phyloP scores from a whole-genome alignment of 1,140 invertebrate genomes.

The Zaprionus ghesquierei region DNA sequence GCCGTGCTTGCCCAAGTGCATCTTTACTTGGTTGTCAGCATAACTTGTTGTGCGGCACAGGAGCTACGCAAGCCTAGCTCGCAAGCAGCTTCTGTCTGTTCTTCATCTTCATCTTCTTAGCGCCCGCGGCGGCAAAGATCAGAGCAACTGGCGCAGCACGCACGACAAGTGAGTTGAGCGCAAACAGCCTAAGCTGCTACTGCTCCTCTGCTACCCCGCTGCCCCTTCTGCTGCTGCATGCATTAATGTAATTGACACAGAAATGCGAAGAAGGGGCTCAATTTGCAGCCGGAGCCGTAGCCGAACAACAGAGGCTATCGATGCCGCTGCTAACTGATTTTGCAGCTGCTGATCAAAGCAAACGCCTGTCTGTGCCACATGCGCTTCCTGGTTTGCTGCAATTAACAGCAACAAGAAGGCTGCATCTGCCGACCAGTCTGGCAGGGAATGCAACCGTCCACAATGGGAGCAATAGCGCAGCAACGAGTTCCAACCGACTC shows the following conservation, averaged over 20 bases:
- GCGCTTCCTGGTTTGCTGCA: conserved; percentile 72
- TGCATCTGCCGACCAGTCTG: conserved; percentile 53
- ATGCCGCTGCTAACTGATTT: conserved; percentile 62
- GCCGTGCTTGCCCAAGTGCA: conserved; percentile 24
- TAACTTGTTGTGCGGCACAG: conserved; percentile 25
- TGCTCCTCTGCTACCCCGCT: conserved; percentile 30
- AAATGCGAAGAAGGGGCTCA: conserved; percentile 61
- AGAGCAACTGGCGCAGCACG: conserved; percentile 35
- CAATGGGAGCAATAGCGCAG: too few species aligned
- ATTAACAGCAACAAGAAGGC: conserved; percentile 68
- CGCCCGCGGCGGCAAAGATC: conserved; percentile 52
- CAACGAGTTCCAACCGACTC: not conserved
- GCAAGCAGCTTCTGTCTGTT: not conserved
- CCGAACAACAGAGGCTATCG: conserved; percentile 14
- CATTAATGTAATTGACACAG: conserved; percentile 81
- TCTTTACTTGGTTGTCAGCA: not conserved
- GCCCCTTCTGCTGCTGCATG: conserved; percentile 43
- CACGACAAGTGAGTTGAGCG: conserved; percentile 60
- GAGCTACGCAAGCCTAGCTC: conserved; percentile 17
- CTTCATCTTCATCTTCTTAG: not conserved
- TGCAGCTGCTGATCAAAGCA: conserved; percentile 69
- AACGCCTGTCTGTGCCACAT: conserved; percentile 20
- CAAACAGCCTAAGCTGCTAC: conserved; percentile 41
- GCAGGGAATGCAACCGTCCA: not conserved
- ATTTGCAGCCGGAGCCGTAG: conserved; percentile 55